Evolutionary conservation across 2,888 invertebrate species (phyloP).

Genomic region (Leptopilina syphax): DNA sequence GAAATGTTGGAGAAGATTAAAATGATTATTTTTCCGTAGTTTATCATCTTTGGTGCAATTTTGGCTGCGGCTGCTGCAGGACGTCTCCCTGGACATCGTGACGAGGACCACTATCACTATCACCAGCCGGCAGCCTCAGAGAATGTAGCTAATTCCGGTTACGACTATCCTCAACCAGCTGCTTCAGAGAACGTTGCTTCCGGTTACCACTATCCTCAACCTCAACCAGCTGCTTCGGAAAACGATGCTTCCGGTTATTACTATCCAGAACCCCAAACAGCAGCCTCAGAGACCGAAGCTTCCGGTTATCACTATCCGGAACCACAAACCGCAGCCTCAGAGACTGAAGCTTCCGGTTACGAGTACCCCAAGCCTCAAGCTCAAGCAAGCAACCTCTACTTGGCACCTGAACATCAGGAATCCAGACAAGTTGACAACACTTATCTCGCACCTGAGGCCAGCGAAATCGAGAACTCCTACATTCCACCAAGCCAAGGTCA

Average conservation of each 20-base stretch:
- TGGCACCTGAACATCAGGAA: not conserved
- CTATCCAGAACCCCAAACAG: not conserved
- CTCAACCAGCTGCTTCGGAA: not conserved
- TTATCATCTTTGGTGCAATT: not conserved
- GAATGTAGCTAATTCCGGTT: not conserved
- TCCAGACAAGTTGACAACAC: not conserved
- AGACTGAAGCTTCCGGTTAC: not conserved
- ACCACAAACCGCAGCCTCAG: not conserved
- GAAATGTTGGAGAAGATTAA: not conserved
- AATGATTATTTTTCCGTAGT: not conserved
- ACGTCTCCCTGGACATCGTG: not conserved
- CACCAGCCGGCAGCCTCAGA: not conserved
- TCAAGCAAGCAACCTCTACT: not conserved
- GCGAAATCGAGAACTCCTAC: not conserved
- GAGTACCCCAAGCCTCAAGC: not conserved
- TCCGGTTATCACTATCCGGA: not conserved
- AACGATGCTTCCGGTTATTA: not conserved
- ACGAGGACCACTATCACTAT: not conserved
- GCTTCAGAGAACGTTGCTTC: not conserved
- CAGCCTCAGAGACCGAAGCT: not conserved
- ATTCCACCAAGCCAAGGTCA: too few species aligned
- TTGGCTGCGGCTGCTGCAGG: not conserved
- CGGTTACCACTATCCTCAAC: not conserved
- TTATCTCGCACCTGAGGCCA: not conserved
- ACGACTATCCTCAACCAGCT: not conserved